These are phyloP conservation scores for Parasteatoda tepidariorum DNA, from an alignment of 1,140 invertebrate species.

Conservation along the genomic window DNA sequence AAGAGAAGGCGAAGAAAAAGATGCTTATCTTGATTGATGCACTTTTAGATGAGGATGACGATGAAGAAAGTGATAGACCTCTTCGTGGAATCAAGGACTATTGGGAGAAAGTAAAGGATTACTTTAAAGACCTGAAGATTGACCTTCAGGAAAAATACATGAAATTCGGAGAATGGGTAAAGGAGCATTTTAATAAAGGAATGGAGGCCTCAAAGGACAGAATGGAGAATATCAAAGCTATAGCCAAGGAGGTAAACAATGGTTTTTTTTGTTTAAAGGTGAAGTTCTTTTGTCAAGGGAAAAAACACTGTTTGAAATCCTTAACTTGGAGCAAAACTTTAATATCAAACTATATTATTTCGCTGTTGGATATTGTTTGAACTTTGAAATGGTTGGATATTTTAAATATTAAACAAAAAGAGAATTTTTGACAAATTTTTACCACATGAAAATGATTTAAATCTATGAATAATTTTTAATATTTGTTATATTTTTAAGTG, in stretches of 20 bases:
- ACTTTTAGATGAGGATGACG: slow-evolving; percentile 32
- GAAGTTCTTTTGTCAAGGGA: neutral
- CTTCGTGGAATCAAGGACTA: neutral
- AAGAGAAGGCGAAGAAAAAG: slow-evolving; percentile 31
- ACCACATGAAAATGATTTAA: no score
- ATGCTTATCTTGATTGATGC: slow-evolving; percentile 29
- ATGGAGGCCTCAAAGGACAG: slow-evolving; percentile 46
- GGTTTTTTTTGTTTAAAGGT: neutral
- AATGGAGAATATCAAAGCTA: slow-evolving; percentile 45
- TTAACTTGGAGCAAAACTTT: neutral
- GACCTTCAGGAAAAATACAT: slow-evolving; percentile 52
- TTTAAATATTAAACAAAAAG: no score
- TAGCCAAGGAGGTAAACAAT: slow-evolving; percentile 40
- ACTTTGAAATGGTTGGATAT: no score
- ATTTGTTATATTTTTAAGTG: no score
- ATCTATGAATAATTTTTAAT: no score
- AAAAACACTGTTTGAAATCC: neutral
- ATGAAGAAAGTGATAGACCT: neutral
- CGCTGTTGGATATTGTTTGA: no score
- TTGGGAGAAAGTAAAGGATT: slow-evolving; percentile 55
- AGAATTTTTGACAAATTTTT: no score
- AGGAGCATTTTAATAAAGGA: slow-evolving; percentile 22
- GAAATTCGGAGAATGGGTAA: slow-evolving; percentile 58
- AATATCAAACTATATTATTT: no score
- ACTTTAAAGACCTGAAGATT: slow-evolving; percentile 53